Conservation (phyloP, 2,113 vertebrate species). For the Melanocharis versteri region DNA sequence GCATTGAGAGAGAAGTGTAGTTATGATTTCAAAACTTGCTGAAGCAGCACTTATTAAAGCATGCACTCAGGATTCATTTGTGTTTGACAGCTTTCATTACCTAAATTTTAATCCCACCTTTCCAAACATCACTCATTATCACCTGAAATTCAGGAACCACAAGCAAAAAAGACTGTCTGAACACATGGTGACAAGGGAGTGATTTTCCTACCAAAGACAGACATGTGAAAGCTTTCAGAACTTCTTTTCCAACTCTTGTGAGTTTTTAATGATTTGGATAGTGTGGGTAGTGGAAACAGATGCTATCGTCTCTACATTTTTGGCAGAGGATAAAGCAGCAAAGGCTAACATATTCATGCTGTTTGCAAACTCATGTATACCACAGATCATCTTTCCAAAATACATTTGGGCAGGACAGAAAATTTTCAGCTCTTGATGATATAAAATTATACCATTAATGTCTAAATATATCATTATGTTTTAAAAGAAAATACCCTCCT, state of each 20-base stretch:
- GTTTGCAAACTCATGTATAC: conserved; percentile 74
- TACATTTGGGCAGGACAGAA: conserved; percentile 50
- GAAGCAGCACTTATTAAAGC: background rate
- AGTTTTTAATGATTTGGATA: conserved; percentile 70
- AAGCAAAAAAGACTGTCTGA: conserved; percentile 1
- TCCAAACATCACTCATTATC: conserved; percentile 1
- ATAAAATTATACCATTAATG: conserved; percentile 27
- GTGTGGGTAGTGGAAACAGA: conserved; percentile 76
- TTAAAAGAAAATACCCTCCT: background rate
- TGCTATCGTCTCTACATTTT: conserved; percentile 72
- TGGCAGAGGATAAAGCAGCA: conserved; percentile 75
- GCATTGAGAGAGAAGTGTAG: background rate
- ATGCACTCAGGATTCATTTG: background rate
- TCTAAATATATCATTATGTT: conserved; percentile 28
- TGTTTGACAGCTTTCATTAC: background rate
- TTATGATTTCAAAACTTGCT: background rate
- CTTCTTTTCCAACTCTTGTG: conserved; percentile 62
- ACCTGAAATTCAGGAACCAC: conserved; percentile 40
- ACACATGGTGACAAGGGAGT: conserved; percentile 11
- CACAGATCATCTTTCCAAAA: conserved; percentile 72
- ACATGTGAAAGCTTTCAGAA: conserved; percentile 66
- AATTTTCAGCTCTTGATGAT: conserved; percentile 43
- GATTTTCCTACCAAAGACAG: conserved; percentile 50
- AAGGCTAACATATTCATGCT: conserved; percentile 75
- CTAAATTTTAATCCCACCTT: conserved; percentile 12